A percentile compares a stretch with the other conserved stretches of the same genome.
Conservation (phyloP, 2,888 invertebrate genomes). For the Seira sanloemensis region DNA sequence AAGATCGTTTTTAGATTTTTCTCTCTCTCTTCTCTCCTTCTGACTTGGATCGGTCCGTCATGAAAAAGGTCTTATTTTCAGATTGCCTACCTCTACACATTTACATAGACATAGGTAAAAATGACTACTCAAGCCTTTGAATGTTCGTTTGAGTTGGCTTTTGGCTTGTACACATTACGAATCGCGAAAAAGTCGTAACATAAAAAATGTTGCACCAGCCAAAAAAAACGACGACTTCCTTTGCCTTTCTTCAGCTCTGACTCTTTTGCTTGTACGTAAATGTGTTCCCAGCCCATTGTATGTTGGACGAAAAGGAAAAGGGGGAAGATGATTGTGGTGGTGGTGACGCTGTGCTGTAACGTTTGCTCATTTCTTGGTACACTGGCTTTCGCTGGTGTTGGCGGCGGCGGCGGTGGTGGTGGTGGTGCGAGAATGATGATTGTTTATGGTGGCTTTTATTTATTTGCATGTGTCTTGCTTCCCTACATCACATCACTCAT, state of each 20-base stretch:
- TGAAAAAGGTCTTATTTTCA: neutral
- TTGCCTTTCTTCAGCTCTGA: slow-evolving; percentile 2
- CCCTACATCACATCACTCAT: no score
- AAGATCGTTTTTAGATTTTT: neutral
- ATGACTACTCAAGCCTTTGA: neutral
- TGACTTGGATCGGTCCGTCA: neutral
- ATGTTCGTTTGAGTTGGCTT: no score
- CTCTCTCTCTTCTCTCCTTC: no score
- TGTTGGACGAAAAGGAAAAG: neutral
- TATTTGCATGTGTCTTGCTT: slow-evolving; percentile 33
- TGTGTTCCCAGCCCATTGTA: neutral
- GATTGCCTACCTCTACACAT: neutral
- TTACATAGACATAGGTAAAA: neutral
- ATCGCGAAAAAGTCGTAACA: slow-evolving; percentile 56
- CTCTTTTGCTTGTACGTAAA: neutral
- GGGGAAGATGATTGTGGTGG: neutral
- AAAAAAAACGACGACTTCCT: slow-evolving; percentile 37
- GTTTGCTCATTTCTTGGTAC: neutral
- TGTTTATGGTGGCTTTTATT: slow-evolving; percentile 29
- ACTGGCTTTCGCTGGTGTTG: neutral
- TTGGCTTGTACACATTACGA: neutral
- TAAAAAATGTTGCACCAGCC: slow-evolving; percentile 63
- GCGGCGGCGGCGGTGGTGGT: neutral
- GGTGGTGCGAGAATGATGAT: neutral
- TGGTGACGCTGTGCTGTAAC: neutral